Percentiles rank a stretch among this genome's conserved stretches.
These are phyloP conservation scores for Acrocephalus arundinaceus DNA, from an alignment of 2,113 vertebrate species.

Conservation along the genomic window DNA sequence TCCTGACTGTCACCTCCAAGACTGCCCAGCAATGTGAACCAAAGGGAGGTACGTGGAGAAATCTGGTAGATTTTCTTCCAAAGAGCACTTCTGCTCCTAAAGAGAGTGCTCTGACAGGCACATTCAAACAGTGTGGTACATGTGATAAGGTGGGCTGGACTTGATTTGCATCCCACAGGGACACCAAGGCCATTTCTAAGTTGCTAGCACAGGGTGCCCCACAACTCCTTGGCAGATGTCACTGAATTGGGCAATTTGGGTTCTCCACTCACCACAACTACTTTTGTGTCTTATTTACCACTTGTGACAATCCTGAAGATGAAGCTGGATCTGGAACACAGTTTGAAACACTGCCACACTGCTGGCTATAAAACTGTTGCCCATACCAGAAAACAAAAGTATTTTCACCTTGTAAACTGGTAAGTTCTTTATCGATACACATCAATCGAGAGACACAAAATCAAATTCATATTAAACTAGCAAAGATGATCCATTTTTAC, in stretches of 20 bases:
- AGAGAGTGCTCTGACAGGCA: not conserved
- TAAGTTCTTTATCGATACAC: not conserved
- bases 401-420: not conserved
- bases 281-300: not conserved
- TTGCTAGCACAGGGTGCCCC: not conserved
- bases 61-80: not conserved
- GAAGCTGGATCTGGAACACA: not conserved
- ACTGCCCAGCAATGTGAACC: not conserved
- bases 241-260: not conserved
- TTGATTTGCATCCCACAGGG: not conserved
- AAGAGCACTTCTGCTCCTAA: not conserved
- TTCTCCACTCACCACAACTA: not conserved
- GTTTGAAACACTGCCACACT: not conserved
- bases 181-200: not conserved
- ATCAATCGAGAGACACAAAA: constrained; percentile 18
- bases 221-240: not conserved
- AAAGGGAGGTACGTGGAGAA: not conserved
- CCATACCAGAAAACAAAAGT: not conserved
- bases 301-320: not conserved
- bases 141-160: not conserved
- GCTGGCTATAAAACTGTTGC: not conserved
- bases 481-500: constrained; percentile 24
- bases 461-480: constrained; percentile 15
- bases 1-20: not conserved
- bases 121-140: not conserved